Base-by-base conservation (phyloP, 2,888 invertebrate species). In the Alloscopus bannaensis region DNA sequence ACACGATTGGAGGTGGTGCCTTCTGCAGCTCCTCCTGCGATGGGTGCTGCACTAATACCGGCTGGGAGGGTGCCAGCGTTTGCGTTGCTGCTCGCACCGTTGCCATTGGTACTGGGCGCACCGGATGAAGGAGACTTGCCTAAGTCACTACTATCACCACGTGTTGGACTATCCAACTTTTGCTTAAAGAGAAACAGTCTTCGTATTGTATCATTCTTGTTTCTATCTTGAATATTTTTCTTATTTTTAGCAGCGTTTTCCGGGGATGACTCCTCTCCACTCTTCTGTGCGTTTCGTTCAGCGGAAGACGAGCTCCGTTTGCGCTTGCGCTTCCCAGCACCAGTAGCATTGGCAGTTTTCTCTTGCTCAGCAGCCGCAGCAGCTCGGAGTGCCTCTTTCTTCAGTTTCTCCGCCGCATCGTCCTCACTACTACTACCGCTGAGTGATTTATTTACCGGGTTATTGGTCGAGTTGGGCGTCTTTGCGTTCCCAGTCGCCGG, bases 391-490 rank as follows among this genome's bases (percentile, higher is more conserved):
- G 50, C 52, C 18, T 70, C 22, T 65, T 80, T 78, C 59, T 77
- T 80, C n/a, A n/a, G 47, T 11, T 73, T 57, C 22, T 36, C 80
- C 13, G 52, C 62, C 31, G 84, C 86, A 8, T 85, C 85, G 52
- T 84, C 85, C n/a, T n/a, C n/a, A 80, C 83, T 83, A 70, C 86
- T 86, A 65, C 83, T 86, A 75, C 81, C 81, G 71, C 84, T 84
- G 45, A 84, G 71, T 18, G 84, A 82, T 64, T 78, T 78, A 45
- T 60, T 71, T 24, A 78, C 78, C 78, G 78, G 78, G 71, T 62
- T 57, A 52, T 65, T 78, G 71, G 55, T 77, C 59, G 82, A 50
- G 29, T 80, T 65, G 29, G 76, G 65, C 42, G 81, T 80, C 81
- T 86, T 86, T 11, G 65, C 50, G 55, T 83, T 70, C 60, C 71